Evolutionary conservation across 2,113 vertebrate genomes (phyloP).

Genomic region (Nothobranchius kuhntae): DNA sequence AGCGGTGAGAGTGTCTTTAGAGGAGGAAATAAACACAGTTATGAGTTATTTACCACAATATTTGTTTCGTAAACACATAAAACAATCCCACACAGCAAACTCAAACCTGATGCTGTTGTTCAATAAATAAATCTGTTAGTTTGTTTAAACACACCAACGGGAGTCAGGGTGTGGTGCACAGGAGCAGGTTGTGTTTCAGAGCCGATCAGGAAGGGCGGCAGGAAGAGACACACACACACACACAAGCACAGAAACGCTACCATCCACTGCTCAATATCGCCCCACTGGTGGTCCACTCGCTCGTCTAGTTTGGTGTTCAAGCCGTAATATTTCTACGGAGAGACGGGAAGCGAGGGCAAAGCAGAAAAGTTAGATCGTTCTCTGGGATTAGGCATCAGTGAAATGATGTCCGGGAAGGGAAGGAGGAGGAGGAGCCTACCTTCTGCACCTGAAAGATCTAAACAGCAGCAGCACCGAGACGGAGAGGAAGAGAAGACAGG

Average conservation of each 20-base stretch:
- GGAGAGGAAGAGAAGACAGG: slow-evolving; percentile 33
- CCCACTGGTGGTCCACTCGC: slow-evolving; percentile 89
- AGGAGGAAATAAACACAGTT: too few relatives aligned
- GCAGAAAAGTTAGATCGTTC: neutral
- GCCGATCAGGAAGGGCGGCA: too few relatives aligned
- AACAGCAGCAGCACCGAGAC: slow-evolving; percentile 36
- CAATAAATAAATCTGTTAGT: too few relatives aligned
- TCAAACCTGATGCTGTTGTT: neutral
- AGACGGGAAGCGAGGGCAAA: slow-evolving; percentile 17
- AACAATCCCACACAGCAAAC: slow-evolving; percentile 50
- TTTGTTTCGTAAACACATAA: too few relatives aligned
- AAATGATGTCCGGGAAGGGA: neutral
- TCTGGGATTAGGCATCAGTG: neutral
- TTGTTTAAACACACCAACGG: too few relatives aligned
- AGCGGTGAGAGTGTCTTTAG: too few relatives aligned
- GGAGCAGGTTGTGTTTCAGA: too few relatives aligned
- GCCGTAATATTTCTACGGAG: slow-evolving; percentile 92
- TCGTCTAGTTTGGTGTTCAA: slow-evolving; percentile 90
- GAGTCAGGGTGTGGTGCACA: too few relatives aligned
- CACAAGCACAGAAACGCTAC: slow-evolving; percentile 74
- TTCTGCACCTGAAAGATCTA: slow-evolving; percentile 99
- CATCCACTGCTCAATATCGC: slow-evolving; percentile 99
- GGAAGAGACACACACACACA: neutral
- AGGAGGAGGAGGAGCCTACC: slow-evolving; percentile 81
- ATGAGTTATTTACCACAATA: too few relatives aligned